These are phyloP conservation scores for Myiozetetes cayanensis DNA, from an alignment of 2,113 vertebrate genomes.

Conservation along the genomic window DNA sequence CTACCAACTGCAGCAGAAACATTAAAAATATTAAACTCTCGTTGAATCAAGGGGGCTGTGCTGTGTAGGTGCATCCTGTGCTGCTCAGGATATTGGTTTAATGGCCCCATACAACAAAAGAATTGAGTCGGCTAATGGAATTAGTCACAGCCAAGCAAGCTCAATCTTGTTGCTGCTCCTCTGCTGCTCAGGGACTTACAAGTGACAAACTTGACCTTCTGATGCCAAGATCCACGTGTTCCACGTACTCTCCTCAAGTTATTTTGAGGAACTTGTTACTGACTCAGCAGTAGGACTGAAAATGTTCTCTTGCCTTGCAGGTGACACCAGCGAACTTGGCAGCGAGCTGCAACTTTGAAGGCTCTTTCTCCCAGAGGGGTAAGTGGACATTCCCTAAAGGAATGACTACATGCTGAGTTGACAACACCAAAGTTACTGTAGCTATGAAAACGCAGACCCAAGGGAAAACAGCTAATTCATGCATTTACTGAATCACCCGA, in stretches of 20 bases:
- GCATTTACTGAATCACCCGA: constrained; percentile 54
- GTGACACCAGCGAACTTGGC: not conserved
- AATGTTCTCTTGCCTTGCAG: constrained; percentile 28
- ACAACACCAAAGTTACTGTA: constrained; percentile 42
- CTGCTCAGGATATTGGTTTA: constrained; percentile 9
- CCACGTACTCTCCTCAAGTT: not conserved
- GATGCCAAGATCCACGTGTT: not conserved
- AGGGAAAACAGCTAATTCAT: constrained; percentile 61
- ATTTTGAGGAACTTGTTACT: constrained; percentile 12
- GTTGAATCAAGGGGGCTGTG: not conserved
- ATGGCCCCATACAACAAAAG: not conserved
- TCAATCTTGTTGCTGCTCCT: not conserved
- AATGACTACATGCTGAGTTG: constrained; percentile 52
- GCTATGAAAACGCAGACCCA: constrained; percentile 55
- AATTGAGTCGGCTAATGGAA: not conserved
- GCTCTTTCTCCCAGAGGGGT: constrained; percentile 6
- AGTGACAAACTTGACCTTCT: not conserved
- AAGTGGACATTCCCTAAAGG: constrained; percentile 55
- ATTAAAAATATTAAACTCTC: not conserved
- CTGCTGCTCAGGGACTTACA: not conserved
- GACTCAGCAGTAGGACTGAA: constrained; percentile 7
- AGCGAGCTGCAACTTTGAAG: not conserved
- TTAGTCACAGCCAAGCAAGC: constrained; percentile 15
- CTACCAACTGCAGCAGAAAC: not conserved
- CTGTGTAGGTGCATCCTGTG: not conserved